Conservation (phyloP, 53 echinoderm and acorn worm genomes). For the Holothuria scabra region DNA sequence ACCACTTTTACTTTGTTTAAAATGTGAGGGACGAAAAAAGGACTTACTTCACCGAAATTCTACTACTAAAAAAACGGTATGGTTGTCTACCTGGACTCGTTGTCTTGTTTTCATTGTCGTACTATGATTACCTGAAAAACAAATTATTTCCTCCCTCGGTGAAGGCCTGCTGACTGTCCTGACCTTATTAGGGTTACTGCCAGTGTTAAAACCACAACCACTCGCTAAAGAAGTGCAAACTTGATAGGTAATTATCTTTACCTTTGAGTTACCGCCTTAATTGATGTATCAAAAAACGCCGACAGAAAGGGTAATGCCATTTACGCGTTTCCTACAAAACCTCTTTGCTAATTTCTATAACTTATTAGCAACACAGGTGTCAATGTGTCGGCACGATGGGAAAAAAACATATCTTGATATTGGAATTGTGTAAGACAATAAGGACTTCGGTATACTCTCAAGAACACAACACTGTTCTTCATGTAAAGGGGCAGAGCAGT, state of each 20-base stretch:
- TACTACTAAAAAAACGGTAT: slow-evolving; percentile 4
- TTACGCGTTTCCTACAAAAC: neutral
- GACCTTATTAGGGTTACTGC: slow-evolving; percentile 31
- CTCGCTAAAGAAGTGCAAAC: slow-evolving; percentile 25
- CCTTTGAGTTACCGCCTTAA: slow-evolving; percentile 35
- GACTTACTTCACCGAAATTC: no score
- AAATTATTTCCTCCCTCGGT: slow-evolving; percentile 29
- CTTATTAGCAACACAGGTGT: no score
- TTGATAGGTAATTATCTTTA: neutral
- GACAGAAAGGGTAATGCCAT: slow-evolving; percentile 28
- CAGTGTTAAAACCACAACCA: slow-evolving; percentile 20
- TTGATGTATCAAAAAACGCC: slow-evolving; percentile 10
- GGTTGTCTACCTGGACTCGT: slow-evolving; percentile 5
- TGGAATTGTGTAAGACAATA: no score
- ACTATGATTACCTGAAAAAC: slow-evolving; percentile 21
- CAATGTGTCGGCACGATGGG: no score
- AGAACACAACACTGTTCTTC: no score
- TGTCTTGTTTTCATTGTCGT: slow-evolving; percentile 26
- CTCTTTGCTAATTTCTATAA: no score
- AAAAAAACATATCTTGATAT: no score
- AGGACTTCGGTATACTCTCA: no score
- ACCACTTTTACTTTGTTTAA: no score
- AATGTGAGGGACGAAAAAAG: no score
- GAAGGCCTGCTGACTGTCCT: neutral
- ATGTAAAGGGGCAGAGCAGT: no score